A percentile compares a stretch with the other conserved stretches of the same genome.
phyloP scores from a whole-genome alignment of 2,113 vertebrate genomes.

The Morone chrysops region DNA sequence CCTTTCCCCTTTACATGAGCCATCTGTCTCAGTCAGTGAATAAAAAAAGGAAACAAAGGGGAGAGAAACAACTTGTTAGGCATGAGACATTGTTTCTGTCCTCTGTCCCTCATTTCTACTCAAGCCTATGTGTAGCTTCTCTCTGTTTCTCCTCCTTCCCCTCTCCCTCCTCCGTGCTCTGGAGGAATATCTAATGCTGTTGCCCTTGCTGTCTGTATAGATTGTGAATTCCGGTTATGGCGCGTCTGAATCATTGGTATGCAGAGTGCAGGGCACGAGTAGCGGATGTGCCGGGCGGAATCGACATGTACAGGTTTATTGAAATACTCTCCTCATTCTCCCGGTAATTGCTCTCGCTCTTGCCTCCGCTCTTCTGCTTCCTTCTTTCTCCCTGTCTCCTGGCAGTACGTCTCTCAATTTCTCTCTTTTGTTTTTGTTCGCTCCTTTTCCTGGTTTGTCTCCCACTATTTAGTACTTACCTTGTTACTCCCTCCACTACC shows the following conservation, averaged over 20 bases:
- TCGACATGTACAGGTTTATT: constrained; percentile 76
- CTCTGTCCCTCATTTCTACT: constrained; percentile 62
- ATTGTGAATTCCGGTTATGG: constrained; percentile 79
- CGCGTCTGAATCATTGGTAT: constrained; percentile 76
- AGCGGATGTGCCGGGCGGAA: constrained; percentile 65
- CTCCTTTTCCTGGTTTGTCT: constrained; percentile 29
- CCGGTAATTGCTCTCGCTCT: constrained; percentile 72
- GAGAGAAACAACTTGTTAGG: constrained; percentile 1
- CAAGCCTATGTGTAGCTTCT: constrained; percentile 31
- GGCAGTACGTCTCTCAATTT: constrained; percentile 41
- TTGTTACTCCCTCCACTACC: constrained; percentile 29
- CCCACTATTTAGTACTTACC: constrained; percentile 17
- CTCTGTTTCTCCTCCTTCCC: constrained; percentile 19
- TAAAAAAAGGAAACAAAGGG: constrained; percentile 15
- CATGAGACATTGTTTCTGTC: constrained; percentile 12
- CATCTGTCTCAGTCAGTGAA: not conserved
- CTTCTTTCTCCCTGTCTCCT: constrained; percentile 27
- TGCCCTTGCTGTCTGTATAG: constrained; percentile 68
- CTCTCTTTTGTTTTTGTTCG: constrained; percentile 41
- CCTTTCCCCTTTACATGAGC: too few relatives aligned
- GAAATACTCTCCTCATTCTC: constrained; percentile 74
- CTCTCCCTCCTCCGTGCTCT: constrained; percentile 33
- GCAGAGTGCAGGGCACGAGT: constrained; percentile 65
- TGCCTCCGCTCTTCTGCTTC: constrained; percentile 34
- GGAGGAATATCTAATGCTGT: constrained; percentile 64